phyloP scores from a whole-genome alignment of 2,888 invertebrate genomes.

The Mimumesa dahlbomi region DNA sequence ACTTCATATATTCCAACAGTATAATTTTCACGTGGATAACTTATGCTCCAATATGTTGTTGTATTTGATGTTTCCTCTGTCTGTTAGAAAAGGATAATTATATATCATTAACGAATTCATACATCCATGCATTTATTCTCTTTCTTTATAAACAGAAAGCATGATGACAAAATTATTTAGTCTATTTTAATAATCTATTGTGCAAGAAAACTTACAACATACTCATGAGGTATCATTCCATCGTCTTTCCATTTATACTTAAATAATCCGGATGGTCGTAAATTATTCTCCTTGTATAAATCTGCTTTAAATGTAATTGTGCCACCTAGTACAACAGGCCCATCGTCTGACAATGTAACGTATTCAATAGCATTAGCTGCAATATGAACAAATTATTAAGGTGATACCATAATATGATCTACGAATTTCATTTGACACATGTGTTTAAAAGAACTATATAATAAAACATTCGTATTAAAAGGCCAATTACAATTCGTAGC shows the following conservation, averaged over 20 bases:
- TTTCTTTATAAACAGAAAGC: neutral
- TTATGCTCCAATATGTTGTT: conserved; percentile 84
- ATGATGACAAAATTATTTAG: neutral
- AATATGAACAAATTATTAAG: conserved; percentile 17
- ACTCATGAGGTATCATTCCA: conserved; percentile 81
- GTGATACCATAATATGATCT: neutral
- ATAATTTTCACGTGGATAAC: conserved; percentile 82
- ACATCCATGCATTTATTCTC: too few species aligned
- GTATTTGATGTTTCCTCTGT: conserved; percentile 78
- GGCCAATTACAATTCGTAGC: neutral
- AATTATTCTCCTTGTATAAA: conserved; percentile 79
- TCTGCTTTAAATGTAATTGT: conserved; percentile 86
- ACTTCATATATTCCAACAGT: conserved; percentile 84
- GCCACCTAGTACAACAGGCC: conserved; percentile 87
- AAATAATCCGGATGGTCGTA: conserved; percentile 81
- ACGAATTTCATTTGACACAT: neutral
- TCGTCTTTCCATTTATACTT: conserved; percentile 84
- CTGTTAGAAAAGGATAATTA: conserved; percentile 37
- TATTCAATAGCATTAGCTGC: conserved; percentile 38
- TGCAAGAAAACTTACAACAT: conserved; percentile 78
- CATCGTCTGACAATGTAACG: conserved; percentile 83
- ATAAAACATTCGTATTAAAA: neutral
- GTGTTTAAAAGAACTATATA: neutral
- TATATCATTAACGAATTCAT: conserved; percentile 17
- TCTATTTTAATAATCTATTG: too few species aligned